phyloP scores from a whole-genome alignment of 2,797 vertebrate species.

The Darevskia nairensis region DNA sequence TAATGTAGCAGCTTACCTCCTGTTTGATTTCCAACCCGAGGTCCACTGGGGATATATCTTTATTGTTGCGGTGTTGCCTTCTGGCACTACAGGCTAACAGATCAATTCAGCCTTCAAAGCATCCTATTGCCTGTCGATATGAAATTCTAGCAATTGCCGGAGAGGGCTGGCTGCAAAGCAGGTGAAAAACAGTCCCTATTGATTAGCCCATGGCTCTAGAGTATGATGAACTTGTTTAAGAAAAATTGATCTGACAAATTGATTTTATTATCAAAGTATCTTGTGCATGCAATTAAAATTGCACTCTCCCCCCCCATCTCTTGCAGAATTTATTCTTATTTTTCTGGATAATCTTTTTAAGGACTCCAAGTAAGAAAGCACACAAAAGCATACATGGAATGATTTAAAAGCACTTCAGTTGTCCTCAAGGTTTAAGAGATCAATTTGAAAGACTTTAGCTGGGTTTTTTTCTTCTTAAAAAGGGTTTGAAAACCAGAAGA shows the following conservation, averaged over 20 bases:
- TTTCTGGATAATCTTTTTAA: slow-evolving; percentile 22
- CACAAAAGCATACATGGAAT: neutral
- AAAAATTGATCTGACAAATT: slow-evolving; percentile 79
- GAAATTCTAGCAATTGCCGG: slow-evolving; percentile 80
- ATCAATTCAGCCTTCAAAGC: slow-evolving; percentile 82
- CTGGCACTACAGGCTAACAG: slow-evolving; percentile 79
- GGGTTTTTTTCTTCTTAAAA: neutral
- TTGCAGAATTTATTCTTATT: slow-evolving; percentile 29
- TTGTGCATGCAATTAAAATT: slow-evolving; percentile 75
- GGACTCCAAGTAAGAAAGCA: slow-evolving; percentile 4
- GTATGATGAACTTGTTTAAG: slow-evolving; percentile 82
- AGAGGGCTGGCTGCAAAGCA: slow-evolving; percentile 72
- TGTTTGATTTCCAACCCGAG: slow-evolving; percentile 75
- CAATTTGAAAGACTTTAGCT: slow-evolving; percentile 4
- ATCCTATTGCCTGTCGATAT: slow-evolving; percentile 76
- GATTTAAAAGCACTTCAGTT: slow-evolving; percentile 2
- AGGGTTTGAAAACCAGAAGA: slow-evolving; percentile 5
- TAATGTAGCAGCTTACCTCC: slow-evolving; percentile 75
- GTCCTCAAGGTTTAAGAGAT: neutral
- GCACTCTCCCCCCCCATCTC: slow-evolving; percentile 46
- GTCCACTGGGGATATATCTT: slow-evolving; percentile 68
- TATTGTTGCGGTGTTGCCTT: slow-evolving; percentile 77
- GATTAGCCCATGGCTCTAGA: slow-evolving; percentile 74
- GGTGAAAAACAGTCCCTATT: slow-evolving; percentile 80
- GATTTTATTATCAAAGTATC: slow-evolving; percentile 76